Conservation (phyloP, 2,113 vertebrate genomes). For the Hymenochirus boettgeri region DNA sequence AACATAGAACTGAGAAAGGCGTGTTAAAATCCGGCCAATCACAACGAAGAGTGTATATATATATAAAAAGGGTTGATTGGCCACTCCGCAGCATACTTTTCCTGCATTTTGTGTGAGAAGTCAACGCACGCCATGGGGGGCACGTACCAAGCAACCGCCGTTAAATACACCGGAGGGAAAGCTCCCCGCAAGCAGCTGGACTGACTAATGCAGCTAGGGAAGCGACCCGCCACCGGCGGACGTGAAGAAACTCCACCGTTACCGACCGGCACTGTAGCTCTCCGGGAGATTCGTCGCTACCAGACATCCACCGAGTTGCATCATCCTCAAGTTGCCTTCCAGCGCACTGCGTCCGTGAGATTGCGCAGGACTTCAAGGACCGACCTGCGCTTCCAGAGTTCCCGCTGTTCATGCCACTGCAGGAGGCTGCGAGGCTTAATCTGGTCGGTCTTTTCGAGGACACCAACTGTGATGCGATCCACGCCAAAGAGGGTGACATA, state of each 20-base stretch:
- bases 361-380: slow-evolving; percentile 61
- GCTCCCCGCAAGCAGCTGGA: slow-evolving; percentile 57
- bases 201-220: slow-evolving; percentile 57
- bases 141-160: slow-evolving; percentile 8
- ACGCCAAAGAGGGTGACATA: too few relatives aligned
- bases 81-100: too few relatives aligned
- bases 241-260: slow-evolving; percentile 56
- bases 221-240: slow-evolving; percentile 55
- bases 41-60: too few relatives aligned
- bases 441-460: too few relatives aligned
- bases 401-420: too few relatives aligned
- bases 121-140: too few relatives aligned
- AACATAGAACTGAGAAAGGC: too few relatives aligned
- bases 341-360: slow-evolving; percentile 51
- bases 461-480: too few relatives aligned
- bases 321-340: neutral
- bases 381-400: slow-evolving; percentile 50
- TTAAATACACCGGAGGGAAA: slow-evolving; percentile 53
- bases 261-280: fast-evolving
- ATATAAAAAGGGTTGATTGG: too few relatives aligned
- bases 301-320: slow-evolving; percentile 56
- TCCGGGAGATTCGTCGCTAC: slow-evolving; percentile 62
- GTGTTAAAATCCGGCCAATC: too few relatives aligned
- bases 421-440: too few relatives aligned
- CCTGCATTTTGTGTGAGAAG: too few relatives aligned